Conservation (phyloP, 2,888 invertebrate species). For the Agriopis leucophaearia region DNA sequence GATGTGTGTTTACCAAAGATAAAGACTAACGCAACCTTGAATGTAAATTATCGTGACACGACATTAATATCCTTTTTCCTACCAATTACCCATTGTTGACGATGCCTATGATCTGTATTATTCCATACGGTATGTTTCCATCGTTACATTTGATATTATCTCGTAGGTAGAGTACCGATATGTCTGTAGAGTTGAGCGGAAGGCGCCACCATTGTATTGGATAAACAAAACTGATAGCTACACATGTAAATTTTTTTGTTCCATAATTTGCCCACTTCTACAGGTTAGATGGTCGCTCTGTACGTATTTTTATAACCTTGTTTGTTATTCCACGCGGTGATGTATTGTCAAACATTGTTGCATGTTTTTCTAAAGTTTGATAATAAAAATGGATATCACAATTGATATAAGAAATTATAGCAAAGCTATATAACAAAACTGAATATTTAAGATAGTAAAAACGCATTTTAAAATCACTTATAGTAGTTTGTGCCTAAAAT, state of each 20-base stretch:
- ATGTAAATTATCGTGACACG: constrained; percentile 48
- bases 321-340: constrained; percentile 7
- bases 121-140: constrained; percentile 44
- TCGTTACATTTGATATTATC: constrained; percentile 9
- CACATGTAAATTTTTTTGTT: background rate
- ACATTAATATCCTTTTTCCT: constrained; percentile 57
- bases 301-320: constrained; percentile 8
- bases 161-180: background rate
- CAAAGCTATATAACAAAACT: constrained; percentile 17
- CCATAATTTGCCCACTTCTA: background rate
- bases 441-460: background rate
- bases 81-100: constrained; percentile 56
- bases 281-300: constrained; percentile 3
- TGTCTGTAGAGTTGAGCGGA: background rate
- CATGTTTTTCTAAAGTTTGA: constrained; percentile 18
- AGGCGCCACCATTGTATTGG: background rate
- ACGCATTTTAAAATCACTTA: background rate
- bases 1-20: constrained; percentile 33
- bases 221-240: background rate
- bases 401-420: constrained; percentile 23
- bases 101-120: constrained; percentile 39
- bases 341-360: constrained; percentile 18
- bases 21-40: constrained; percentile 51
- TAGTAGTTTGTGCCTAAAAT: background rate
- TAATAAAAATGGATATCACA: constrained; percentile 31